Evolutionary conservation across 1,140 invertebrate genomes (phyloP).

Genomic region (Venustaconcha ellipsiformis): DNA sequence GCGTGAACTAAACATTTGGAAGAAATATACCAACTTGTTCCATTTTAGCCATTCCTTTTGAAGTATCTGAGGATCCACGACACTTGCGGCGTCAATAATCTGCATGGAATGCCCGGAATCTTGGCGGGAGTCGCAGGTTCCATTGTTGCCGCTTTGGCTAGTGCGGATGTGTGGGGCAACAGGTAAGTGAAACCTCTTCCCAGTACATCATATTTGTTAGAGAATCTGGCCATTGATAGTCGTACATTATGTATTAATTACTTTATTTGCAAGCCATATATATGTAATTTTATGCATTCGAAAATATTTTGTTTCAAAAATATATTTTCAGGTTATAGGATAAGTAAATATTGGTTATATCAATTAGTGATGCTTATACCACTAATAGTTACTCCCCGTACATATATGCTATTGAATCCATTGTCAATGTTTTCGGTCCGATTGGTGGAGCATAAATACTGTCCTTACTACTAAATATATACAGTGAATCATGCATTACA

Average conservation of each 20-base stretch:
- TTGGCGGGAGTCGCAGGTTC: slow-evolving; percentile 84
- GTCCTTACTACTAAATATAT: no score
- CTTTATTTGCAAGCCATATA: no score
- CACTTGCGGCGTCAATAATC: slow-evolving; percentile 95
- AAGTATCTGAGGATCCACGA: slow-evolving; percentile 82
- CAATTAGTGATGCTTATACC: no score
- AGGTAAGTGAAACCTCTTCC: slow-evolving; percentile 45
- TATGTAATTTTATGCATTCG: background rate
- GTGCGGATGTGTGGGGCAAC: slow-evolving; percentile 70
- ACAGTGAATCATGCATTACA: no score
- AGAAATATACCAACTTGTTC: background rate
- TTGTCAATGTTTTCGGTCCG: no score
- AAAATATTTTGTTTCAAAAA: background rate
- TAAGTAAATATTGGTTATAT: no score
- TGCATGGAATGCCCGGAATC: slow-evolving; percentile 96
- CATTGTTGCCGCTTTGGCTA: slow-evolving; percentile 81
- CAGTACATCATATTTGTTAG: background rate
- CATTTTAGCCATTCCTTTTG: slow-evolving; percentile 78
- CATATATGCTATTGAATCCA: no score
- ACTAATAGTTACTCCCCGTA: no score
- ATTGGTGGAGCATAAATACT: no score
- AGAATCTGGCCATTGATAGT: no score
- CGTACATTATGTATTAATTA: background rate
- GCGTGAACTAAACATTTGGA: no score
- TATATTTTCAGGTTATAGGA: background rate